These are phyloP conservation scores for Eudasyphora cyanicolor DNA, from an alignment of 2,888 invertebrate genomes.

Conservation along the genomic window DNA sequence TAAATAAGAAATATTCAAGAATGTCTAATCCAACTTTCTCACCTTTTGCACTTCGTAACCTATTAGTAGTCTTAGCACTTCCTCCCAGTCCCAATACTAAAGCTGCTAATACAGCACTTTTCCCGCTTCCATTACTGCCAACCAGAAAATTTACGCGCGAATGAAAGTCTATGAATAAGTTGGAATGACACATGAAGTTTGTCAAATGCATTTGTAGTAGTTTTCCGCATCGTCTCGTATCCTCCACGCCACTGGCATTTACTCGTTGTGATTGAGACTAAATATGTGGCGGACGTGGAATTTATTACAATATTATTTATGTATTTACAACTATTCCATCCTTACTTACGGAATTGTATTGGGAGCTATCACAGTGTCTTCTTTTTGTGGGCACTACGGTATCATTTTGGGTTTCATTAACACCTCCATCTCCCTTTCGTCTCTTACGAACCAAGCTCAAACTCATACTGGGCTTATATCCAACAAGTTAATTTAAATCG, in stretches of 20 bases:
- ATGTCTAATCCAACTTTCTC: background rate
- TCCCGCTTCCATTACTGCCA: slow-evolving; percentile 94
- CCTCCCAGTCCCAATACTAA: slow-evolving; percentile 92
- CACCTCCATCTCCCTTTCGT: slow-evolving; percentile 22
- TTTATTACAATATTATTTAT: too few relatives aligned
- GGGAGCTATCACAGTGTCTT: slow-evolving; percentile 17
- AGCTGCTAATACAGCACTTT: slow-evolving; percentile 96
- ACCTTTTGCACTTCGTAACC: slow-evolving; percentile 88
- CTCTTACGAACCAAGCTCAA: slow-evolving; percentile 48
- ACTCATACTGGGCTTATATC: too few relatives aligned
- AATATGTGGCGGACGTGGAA: background rate
- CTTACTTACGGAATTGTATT: slow-evolving; percentile 17
- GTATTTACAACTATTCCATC: background rate
- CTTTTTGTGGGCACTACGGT: slow-evolving; percentile 23
- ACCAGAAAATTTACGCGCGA: slow-evolving; percentile 91
- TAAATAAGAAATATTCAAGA: background rate
- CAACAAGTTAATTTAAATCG: too few relatives aligned
- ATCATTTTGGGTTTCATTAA: slow-evolving; percentile 14
- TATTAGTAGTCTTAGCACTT: slow-evolving; percentile 88
- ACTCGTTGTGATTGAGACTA: slow-evolving; percentile 60
- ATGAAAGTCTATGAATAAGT: slow-evolving; percentile 87
- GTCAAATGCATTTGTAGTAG: slow-evolving; percentile 82
- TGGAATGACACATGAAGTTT: slow-evolving; percentile 97
- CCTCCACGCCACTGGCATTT: slow-evolving; percentile 21
- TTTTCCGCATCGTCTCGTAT: slow-evolving; percentile 74